Evolutionary conservation across 1,140 invertebrate genomes (phyloP), one percentile per base, ranked within the genome.

Genomic region (Halesus radiatus): DNA sequence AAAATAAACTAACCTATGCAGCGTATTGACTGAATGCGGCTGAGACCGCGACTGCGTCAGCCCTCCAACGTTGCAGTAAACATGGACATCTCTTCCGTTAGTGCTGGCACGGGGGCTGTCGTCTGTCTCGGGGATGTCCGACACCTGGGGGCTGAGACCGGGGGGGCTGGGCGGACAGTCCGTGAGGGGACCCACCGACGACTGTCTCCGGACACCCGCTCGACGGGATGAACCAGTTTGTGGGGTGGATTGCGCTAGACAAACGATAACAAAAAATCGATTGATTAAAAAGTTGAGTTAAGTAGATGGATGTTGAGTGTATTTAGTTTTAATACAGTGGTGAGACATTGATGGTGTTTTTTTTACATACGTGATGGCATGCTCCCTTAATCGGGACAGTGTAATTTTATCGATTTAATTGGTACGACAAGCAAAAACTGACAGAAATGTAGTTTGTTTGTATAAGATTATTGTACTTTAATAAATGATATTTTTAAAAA

Each of bases 201-300:
- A 92, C 83, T 92, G 91, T 22, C 91, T 88, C 7, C 91, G 87
- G n/a, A 92, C 91, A 0, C 86, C 87, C 18, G 89, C 90, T 16
- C 91, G 86, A 62, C 90, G 88, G 72, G 90, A 86, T 73, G 91
- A 90, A 4, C 84, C 84, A 62, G 91, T 89, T 83, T 91, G 91
- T 13, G 91, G 90, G 68, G 91, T 91, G 16, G 91, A 91, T 88
- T 91, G 91, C 15, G 89, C 88, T 90, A 86, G 23, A 68, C 37
- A 37, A 45, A 50, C 3, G 37, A 45, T 45, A 45, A 45, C 10
- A 3, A 45, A 13, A 45, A 7, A 32, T 32, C 7, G 37, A 45
- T 45, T 13, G 37, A 45, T 45, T 45, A 45, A 13, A 45, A 13
- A 45, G 37, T 10, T 45, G 13, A 7, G 37, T 45, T 13, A 45